These are phyloP conservation scores for Musca vetustissima DNA, from an alignment of 1,140 invertebrate genomes.

Conservation along the genomic window DNA sequence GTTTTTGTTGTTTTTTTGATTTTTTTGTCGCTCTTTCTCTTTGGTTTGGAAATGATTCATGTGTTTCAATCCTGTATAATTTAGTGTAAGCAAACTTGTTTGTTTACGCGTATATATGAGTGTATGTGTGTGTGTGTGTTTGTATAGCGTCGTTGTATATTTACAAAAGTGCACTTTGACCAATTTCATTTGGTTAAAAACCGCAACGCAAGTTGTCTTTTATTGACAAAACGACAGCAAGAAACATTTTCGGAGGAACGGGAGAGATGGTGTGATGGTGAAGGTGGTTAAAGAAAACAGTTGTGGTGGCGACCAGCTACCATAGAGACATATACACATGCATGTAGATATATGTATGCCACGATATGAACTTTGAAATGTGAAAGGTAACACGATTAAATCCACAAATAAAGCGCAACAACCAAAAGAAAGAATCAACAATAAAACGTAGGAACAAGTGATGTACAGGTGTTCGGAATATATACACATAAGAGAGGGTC, in stretches of 20 bases:
- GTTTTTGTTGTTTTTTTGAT: background rate
- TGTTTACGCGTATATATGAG: background rate
- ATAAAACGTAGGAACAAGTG: background rate
- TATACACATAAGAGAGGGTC: no score
- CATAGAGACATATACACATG: no score
- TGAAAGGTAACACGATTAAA: constrained; percentile 15
- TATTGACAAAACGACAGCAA: constrained; percentile 19
- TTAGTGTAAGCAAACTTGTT: background rate
- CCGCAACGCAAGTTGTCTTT: constrained; percentile 22
- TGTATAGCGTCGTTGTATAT: background rate
- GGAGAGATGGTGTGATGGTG: background rate
- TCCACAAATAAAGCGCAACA: background rate
- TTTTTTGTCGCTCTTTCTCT: background rate
- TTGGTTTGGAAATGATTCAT: background rate
- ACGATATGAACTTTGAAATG: no score
- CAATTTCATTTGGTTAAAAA: constrained; percentile 22
- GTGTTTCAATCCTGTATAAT: background rate
- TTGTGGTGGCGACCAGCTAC: no score
- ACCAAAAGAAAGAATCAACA: background rate
- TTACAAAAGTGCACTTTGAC: constrained; percentile 23
- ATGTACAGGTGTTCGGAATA: no score
- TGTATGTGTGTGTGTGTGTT: background rate
- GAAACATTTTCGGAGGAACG: no score
- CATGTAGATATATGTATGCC: no score
- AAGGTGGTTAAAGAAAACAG: no score